Percentiles rank a stretch among this genome's conserved stretches.
phyloP scores from a whole-genome alignment of 1,140 invertebrate species.

The Hydropsyche tenuis region DNA sequence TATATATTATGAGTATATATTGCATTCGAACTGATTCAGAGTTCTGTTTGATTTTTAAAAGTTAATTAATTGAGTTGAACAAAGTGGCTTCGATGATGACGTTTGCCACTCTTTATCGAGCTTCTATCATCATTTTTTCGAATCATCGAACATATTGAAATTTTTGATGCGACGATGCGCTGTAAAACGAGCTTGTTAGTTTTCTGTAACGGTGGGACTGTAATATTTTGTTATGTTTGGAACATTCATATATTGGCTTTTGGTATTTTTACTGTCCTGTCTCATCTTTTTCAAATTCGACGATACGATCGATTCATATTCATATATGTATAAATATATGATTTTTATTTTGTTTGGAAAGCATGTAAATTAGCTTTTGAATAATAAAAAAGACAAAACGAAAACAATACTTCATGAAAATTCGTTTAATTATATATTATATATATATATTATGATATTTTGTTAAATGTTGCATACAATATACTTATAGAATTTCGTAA shows the following conservation, averaged over 20 bases:
- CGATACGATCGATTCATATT: neutral
- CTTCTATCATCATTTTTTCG: no score
- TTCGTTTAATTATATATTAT: no score
- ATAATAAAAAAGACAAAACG: no score
- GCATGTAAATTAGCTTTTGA: conserved; percentile 21
- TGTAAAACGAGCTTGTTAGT: conserved; percentile 30
- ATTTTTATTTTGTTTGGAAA: neutral
- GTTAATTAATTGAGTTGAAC: neutral
- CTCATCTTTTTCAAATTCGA: neutral
- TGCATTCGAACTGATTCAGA: neutral
- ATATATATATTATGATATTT: no score
- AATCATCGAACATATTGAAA: no score
- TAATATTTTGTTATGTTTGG: conserved; percentile 1
- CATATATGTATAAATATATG: neutral
- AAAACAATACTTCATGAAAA: no score
- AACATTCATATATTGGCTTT: conserved; percentile 3
- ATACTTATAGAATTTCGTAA: no score
- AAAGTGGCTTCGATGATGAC: conserved; percentile 27
- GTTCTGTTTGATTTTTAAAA: no score
- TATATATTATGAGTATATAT: conserved; percentile 3
- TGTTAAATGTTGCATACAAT: no score
- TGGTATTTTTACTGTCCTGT: neutral
- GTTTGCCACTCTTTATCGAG: conserved; percentile 10
- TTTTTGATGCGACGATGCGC: conserved; percentile 10
- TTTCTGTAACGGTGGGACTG: conserved; percentile 5